Percentiles rank a stretch among this genome's conserved stretches.
Evolutionary conservation across 2,888 invertebrate genomes (phyloP).

Genomic region (Leucania comma): DNA sequence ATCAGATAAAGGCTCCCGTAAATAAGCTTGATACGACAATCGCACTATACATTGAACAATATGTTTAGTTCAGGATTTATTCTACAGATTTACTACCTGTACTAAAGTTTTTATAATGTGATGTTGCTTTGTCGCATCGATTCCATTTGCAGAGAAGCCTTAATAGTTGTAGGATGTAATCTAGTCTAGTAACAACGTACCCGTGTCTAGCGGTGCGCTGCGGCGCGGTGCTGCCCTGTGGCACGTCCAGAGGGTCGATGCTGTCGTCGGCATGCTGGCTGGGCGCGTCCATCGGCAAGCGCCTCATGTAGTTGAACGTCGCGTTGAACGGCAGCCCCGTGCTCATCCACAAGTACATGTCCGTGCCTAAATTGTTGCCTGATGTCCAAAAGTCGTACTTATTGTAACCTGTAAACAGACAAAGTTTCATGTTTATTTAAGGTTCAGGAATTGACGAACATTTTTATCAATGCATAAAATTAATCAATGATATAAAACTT

Average conservation of each 20-base stretch:
- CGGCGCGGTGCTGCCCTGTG: constrained; percentile 94
- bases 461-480: background rate
- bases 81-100: background rate
- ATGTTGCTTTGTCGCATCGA: background rate
- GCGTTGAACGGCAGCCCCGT: constrained; percentile 96
- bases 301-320: constrained; percentile 95
- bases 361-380: constrained; percentile 96
- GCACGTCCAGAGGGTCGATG: constrained; percentile 92
- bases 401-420: constrained; percentile 91
- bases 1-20: background rate
- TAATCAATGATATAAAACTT: no score
- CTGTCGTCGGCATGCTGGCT: constrained; percentile 90
- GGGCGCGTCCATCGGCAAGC: constrained; percentile 89
- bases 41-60: background rate
- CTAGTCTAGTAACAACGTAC: constrained; percentile 78
- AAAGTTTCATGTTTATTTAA: background rate
- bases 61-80: background rate
- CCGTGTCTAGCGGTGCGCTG: constrained; percentile 95
- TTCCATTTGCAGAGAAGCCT: background rate
- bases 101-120: background rate
- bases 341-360: constrained; percentile 97
- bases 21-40: background rate
- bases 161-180: background rate
- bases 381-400: constrained; percentile 97
- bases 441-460: background rate